Conservation (phyloP, 2,113 vertebrate species). For the Martes martes region DNA sequence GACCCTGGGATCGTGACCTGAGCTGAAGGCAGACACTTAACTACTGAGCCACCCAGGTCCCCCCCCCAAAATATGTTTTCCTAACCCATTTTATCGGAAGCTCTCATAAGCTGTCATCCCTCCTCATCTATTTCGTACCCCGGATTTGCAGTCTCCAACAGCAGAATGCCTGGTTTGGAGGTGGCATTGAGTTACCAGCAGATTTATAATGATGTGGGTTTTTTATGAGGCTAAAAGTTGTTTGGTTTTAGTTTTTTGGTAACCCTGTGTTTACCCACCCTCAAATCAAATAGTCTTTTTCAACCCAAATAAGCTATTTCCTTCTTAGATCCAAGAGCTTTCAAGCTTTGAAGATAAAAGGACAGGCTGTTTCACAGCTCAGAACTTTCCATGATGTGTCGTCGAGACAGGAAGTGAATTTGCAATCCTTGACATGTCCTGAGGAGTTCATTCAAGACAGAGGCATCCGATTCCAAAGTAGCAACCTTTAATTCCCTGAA, state of each 20-base stretch:
- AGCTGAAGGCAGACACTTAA: too few species aligned
- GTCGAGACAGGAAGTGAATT: slow-evolving; percentile 20
- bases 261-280: slow-evolving; percentile 29
- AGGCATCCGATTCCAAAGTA: neutral
- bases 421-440: neutral
- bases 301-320: slow-evolving; percentile 63
- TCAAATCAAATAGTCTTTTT: slow-evolving; percentile 68
- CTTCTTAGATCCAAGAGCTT: slow-evolving; percentile 60
- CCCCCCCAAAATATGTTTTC: neutral
- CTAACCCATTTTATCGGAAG: neutral
- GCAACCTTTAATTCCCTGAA: neutral
- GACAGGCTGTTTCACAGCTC: neutral
- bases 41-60: too few species aligned
- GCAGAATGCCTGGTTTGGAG: neutral
- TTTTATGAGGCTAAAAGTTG: slow-evolving; percentile 3
- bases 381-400: slow-evolving; percentile 65
- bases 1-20: too few species aligned
- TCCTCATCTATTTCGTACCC: neutral
- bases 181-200: neutral
- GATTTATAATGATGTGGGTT: neutral
- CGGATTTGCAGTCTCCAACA: neutral
- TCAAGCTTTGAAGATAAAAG: slow-evolving; percentile 75
- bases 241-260: slow-evolving; percentile 54
- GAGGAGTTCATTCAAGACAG: neutral
- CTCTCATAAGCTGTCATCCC: neutral